Conservation (phyloP, 2,888 invertebrate species). For the Trichogramma dendrolimi region DNA sequence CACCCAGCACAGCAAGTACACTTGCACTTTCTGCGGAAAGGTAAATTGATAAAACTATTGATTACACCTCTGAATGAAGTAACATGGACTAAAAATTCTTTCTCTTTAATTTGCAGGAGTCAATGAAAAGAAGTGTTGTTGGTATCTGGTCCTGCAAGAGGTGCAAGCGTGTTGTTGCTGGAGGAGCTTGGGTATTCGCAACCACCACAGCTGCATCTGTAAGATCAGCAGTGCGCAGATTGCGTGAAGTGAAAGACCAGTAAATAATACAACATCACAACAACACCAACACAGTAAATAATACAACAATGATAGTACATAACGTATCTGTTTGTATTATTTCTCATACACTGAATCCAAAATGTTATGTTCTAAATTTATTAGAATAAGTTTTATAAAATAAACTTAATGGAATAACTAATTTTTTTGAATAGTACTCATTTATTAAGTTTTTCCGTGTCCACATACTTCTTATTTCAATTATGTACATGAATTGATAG, state of each 20-base stretch:
- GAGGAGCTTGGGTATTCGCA: slow-evolving; percentile 98
- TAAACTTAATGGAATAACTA: too few species aligned
- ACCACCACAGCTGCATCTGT: slow-evolving; percentile 98
- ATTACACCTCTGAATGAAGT: background rate
- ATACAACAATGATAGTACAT: too few species aligned
- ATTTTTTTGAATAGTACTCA: too few species aligned
- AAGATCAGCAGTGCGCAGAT: slow-evolving; percentile 92
- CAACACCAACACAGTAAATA: too few species aligned
- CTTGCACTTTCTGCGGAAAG: slow-evolving; percentile 99
- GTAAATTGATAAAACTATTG: slow-evolving; percentile 54
- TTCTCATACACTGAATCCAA: too few species aligned
- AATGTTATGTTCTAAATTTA: too few species aligned
- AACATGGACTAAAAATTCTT: slow-evolving; percentile 3
- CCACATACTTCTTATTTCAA: too few species aligned
- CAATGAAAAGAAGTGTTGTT: slow-evolving; percentile 95
- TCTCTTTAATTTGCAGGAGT: slow-evolving; percentile 66
- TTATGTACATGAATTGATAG: too few species aligned
- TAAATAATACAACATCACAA: slow-evolving; percentile 9
- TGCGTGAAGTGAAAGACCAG: slow-evolving; percentile 83
- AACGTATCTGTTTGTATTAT: too few species aligned
- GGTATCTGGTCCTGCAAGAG: slow-evolving; percentile 98
- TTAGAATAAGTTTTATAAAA: too few species aligned
- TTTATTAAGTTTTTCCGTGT: too few species aligned
- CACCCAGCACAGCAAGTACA: slow-evolving; percentile 98
- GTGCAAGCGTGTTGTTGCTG: slow-evolving; percentile 94